Conservation (phyloP, 2,888 invertebrate genomes). For the Alentia gelatinosa region DNA sequence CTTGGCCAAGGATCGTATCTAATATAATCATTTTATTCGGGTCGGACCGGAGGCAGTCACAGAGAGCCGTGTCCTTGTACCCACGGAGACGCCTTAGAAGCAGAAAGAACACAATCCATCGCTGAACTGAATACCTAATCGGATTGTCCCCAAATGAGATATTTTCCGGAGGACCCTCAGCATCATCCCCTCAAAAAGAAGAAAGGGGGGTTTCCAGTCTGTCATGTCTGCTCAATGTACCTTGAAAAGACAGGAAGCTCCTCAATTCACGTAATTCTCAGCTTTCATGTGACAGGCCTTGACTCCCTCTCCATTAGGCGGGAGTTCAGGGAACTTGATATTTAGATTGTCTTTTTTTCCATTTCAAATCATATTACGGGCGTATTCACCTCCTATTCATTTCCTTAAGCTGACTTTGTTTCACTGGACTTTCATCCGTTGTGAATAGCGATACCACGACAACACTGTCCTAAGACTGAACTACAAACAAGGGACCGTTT, state of each 20-base stretch:
- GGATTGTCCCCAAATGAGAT: background rate
- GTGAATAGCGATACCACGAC: background rate
- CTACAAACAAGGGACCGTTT: background rate
- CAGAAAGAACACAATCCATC: background rate
- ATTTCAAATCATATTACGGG: background rate
- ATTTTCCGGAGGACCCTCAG: background rate
- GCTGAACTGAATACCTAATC: background rate
- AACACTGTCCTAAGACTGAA: background rate
- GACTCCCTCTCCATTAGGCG: background rate
- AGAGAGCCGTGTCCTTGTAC: too few relatives aligned
- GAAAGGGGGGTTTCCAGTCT: background rate
- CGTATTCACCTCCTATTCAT: background rate
- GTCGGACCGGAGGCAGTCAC: too few relatives aligned
- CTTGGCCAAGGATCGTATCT: too few relatives aligned
- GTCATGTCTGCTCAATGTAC: background rate
- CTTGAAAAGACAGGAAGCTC: background rate
- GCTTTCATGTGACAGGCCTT: background rate
- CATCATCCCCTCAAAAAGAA: background rate
- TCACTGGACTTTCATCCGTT: background rate
- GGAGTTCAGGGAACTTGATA: background rate
- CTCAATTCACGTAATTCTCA: background rate
- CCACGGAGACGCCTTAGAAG: background rate
- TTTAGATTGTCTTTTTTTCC: background rate
- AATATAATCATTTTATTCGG: too few relatives aligned
- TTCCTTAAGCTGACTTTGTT: background rate